phyloP scores from a whole-genome alignment of 2,113 vertebrate species.

The Atherinomorus stipes region DNA sequence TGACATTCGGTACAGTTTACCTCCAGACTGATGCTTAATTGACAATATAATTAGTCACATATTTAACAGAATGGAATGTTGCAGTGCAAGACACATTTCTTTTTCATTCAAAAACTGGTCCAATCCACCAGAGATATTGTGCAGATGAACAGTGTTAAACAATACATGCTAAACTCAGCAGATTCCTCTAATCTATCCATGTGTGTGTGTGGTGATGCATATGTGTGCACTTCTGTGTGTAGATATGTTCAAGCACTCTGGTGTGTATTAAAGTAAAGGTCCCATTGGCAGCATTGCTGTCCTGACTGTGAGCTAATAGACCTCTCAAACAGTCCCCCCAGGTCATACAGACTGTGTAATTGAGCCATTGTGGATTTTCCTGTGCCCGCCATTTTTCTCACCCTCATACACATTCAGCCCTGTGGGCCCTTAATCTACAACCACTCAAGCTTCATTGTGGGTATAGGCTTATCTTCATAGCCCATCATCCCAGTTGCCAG shows the following conservation, averaged over 20 bases:
- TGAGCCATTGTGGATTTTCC: constrained; percentile 70
- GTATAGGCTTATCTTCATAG: constrained; percentile 30
- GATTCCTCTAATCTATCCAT: constrained; percentile 14
- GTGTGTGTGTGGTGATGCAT: not conserved
- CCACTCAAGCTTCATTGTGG: constrained; percentile 46
- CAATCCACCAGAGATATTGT: not conserved
- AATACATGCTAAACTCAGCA: not conserved
- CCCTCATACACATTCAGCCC: constrained; percentile 27
- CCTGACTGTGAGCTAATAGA: constrained; percentile 73
- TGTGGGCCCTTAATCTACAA: constrained; percentile 41
- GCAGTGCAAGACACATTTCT: not conserved
- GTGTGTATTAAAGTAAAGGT: constrained; percentile 39
- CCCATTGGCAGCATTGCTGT: constrained; percentile 53
- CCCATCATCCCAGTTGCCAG: constrained; percentile 30
- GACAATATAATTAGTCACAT: not conserved
- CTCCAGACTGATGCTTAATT: not conserved
- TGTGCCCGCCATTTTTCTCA: constrained; percentile 56
- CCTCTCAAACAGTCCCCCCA: constrained; percentile 63
- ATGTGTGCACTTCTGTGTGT: constrained; percentile 8
- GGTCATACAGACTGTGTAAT: constrained; percentile 72
- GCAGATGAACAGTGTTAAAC: constrained; percentile 2
- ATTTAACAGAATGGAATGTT: not conserved
- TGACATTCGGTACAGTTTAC: not conserved
- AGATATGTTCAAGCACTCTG: not conserved
- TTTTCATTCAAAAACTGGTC: not conserved